Conservation (phyloP, 2,888 invertebrate genomes). For the Suillia variegata region DNA sequence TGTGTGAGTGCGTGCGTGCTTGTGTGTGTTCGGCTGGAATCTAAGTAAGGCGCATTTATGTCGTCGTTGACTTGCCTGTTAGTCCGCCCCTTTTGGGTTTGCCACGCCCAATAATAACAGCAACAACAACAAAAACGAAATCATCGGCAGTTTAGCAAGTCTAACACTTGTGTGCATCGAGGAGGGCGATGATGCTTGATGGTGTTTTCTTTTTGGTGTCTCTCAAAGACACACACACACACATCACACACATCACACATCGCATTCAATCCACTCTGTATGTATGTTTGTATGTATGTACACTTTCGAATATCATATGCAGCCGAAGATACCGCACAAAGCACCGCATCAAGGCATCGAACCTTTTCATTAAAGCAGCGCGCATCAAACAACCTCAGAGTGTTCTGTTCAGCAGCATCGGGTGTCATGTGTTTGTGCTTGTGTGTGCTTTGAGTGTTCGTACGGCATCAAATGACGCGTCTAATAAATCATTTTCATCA, state of each 20-base stretch:
- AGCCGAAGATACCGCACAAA: no score
- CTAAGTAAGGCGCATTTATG: background rate
- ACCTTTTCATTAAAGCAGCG: background rate
- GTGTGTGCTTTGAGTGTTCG: slow-evolving; percentile 19
- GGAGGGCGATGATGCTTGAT: no score
- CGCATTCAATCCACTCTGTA: background rate
- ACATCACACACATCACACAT: background rate
- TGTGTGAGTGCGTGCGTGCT: slow-evolving; percentile 35
- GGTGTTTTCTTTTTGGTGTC: no score
- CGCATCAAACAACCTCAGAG: no score
- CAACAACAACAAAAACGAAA: background rate
- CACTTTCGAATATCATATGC: no score
- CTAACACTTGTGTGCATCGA: background rate
- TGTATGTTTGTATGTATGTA: no score
- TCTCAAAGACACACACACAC: no score
- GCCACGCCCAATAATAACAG: background rate
- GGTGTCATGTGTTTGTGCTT: slow-evolving; percentile 19
- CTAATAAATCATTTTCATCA: slow-evolving; percentile 49
- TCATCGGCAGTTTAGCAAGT: background rate
- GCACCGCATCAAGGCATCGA: background rate
- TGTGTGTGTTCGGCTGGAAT: no score
- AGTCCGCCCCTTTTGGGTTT: background rate
- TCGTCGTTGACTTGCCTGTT: background rate
- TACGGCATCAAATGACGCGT: slow-evolving; percentile 39
- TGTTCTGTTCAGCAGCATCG: background rate